Evolutionary conservation across 2,888 invertebrate species (phyloP).

Genomic region (Amorpha juglandis): DNA sequence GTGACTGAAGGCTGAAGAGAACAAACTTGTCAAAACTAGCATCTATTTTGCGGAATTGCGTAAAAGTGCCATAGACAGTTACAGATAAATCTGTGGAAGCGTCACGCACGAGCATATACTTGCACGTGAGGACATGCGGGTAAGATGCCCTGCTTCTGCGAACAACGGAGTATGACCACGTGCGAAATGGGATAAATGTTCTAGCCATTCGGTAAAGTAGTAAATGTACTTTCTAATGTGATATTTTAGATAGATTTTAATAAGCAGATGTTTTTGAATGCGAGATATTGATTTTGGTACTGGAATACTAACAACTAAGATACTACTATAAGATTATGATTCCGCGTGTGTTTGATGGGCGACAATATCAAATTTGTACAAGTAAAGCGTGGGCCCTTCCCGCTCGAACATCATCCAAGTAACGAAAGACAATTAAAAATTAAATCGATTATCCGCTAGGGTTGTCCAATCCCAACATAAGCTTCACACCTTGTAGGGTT

Average conservation of each 20-base stretch:
- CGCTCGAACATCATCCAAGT: too few species aligned
- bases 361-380: too few species aligned
- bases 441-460: too few species aligned
- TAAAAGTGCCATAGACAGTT: conserved; percentile 47
- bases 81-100: conserved; percentile 53
- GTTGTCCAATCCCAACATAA: background rate
- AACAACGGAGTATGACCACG: conserved; percentile 37
- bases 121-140: conserved; percentile 53
- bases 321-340: too few species aligned
- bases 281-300: too few species aligned
- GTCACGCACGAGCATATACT: conserved; percentile 55
- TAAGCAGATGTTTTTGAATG: too few species aligned
- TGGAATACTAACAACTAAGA: too few species aligned
- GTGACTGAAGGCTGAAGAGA: conserved; percentile 22
- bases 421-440: too few species aligned
- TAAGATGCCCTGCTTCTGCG: conserved; percentile 40
- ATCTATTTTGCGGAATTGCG: conserved; percentile 37
- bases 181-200: background rate
- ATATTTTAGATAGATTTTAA: background rate
- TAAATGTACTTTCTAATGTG: background rate
- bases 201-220: background rate
- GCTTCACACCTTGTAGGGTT: background rate
- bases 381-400: too few species aligned
- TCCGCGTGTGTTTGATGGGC: too few species aligned
- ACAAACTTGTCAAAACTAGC: conserved; percentile 29